Percentiles rank a stretch among this genome's conserved stretches.
These are phyloP conservation scores for Apeira syringaria DNA, from an alignment of 2,888 invertebrate species.

Conservation along the genomic window DNA sequence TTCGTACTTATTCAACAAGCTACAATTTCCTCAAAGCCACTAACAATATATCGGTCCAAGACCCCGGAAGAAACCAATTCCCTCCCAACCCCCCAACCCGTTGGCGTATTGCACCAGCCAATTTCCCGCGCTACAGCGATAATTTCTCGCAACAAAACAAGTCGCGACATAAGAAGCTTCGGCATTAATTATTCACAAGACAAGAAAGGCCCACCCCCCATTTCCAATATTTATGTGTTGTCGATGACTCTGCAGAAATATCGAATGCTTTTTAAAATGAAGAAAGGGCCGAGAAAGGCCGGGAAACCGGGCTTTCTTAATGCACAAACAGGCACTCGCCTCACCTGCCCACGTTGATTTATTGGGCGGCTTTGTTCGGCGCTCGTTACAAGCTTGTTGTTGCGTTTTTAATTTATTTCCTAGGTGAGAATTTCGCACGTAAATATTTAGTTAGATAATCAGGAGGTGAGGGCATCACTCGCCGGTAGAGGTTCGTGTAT, in stretches of 20 bases:
- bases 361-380: conserved; percentile 78
- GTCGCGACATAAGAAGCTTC: conserved; percentile 73
- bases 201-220: conserved; percentile 81
- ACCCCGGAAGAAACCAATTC: conserved; percentile 1
- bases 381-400: conserved; percentile 81
- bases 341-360: conserved; percentile 80
- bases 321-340: conserved; percentile 80
- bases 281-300: conserved; percentile 81
- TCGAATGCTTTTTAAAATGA: conserved; percentile 83
- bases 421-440: conserved; percentile 67
- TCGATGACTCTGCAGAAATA: conserved; percentile 82
- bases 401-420: conserved; percentile 84
- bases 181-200: conserved; percentile 81
- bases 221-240: conserved; percentile 84
- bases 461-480: conserved; percentile 17
- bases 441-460: conserved; percentile 77
- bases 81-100: conserved; percentile 33
- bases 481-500: not conserved
- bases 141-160: conserved; percentile 72
- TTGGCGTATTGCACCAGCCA: conserved; percentile 43
- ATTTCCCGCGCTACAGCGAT: conserved; percentile 54
- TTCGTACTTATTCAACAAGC: no score
- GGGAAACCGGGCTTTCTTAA: conserved; percentile 78
- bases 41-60: not conserved
- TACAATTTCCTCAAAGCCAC: no score